phyloP scores from a whole-genome alignment of 2,888 invertebrate genomes.

The Hyles lineata region DNA sequence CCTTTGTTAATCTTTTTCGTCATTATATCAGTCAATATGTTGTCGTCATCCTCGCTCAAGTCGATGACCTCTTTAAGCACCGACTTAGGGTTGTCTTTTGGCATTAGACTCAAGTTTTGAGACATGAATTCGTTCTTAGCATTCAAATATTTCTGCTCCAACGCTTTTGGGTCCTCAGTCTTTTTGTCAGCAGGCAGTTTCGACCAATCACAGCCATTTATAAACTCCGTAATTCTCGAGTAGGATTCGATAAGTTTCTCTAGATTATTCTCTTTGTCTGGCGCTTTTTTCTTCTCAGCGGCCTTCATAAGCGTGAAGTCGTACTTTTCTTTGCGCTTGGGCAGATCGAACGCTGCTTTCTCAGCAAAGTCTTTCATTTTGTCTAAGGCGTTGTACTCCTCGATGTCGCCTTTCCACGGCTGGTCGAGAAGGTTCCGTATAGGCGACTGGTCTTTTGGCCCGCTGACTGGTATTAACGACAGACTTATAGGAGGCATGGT shows the following conservation, averaged over 20 bases:
- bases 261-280: conserved; percentile 70
- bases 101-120: conserved; percentile 75
- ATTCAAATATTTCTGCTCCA: conserved; percentile 77
- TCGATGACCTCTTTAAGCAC: conserved; percentile 74
- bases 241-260: conserved; percentile 77
- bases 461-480: conserved; percentile 76
- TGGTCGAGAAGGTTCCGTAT: conserved; percentile 70
- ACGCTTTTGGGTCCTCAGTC: conserved; percentile 63
- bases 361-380: conserved; percentile 83
- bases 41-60: conserved; percentile 72
- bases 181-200: conserved; percentile 65
- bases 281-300: conserved; percentile 58
- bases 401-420: conserved; percentile 67
- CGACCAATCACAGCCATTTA: conserved; percentile 81
- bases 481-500: conserved; percentile 79
- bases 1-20: conserved; percentile 70
- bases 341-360: conserved; percentile 77
- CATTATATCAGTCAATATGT: conserved; percentile 65
- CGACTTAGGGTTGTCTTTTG: conserved; percentile 67
- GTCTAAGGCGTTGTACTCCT: conserved; percentile 80
- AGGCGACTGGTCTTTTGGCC: conserved; percentile 70
- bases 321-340: conserved; percentile 65
- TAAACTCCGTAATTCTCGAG: conserved; percentile 79
- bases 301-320: conserved; percentile 48
- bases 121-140: conserved; percentile 83